phyloP scores from a whole-genome alignment of 2,797 vertebrate species.

The Bovichtus diacanthus region DNA sequence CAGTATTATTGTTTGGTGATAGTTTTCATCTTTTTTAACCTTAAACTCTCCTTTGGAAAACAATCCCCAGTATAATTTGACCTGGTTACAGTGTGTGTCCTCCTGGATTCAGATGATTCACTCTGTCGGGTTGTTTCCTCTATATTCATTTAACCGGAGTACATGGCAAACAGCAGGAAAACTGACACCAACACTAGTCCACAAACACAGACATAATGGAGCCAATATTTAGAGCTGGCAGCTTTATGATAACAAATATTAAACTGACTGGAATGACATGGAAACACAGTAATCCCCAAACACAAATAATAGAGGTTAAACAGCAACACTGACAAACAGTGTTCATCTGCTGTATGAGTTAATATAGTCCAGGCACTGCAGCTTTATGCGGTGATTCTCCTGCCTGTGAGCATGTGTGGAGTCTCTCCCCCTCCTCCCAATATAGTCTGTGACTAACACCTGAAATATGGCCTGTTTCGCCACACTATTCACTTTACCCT shows the following conservation, averaged over 20 bases:
- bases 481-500: slow-evolving; percentile 68
- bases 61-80: neutral
- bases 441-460: slow-evolving; percentile 70
- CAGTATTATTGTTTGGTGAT: neutral
- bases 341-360: slow-evolving; percentile 28
- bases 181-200: slow-evolving; percentile 15
- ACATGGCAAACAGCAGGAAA: slow-evolving; percentile 24
- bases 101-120: neutral
- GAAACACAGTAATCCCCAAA: slow-evolving; percentile 34
- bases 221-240: slow-evolving; percentile 34
- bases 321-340: slow-evolving; percentile 27
- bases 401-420: slow-evolving; percentile 17
- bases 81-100: neutral
- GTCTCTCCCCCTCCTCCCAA: slow-evolving; percentile 36
- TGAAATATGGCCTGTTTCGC: slow-evolving; percentile 69
- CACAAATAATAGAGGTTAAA: slow-evolving; percentile 26
- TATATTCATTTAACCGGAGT: neutral
- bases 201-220: slow-evolving; percentile 20
- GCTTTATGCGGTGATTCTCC: slow-evolving; percentile 34
- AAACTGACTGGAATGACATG: slow-evolving; percentile 20
- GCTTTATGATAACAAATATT: slow-evolving; percentile 39
- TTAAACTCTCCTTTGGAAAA: neutral
- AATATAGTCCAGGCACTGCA: slow-evolving; percentile 1
- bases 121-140: neutral
- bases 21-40: neutral